These are phyloP conservation scores for Rhinoraja longicauda DNA, from an alignment of 2,797 vertebrate genomes.

Conservation along the genomic window DNA sequence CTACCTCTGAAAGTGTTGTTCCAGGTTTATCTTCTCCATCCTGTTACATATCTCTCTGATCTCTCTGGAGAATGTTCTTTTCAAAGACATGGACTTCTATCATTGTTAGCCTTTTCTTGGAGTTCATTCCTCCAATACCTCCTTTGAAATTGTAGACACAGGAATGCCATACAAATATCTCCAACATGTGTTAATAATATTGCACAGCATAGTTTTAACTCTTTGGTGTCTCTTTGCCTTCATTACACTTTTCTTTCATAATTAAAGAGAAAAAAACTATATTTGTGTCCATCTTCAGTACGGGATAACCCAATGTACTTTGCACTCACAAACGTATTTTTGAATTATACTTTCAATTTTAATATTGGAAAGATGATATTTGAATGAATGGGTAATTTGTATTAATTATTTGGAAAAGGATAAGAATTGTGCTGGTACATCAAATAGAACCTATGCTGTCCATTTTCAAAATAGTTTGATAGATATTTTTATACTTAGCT, in stretches of 20 bases:
- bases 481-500: neutral
- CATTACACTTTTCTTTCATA: neutral
- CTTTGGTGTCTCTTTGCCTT: neutral
- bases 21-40: neutral
- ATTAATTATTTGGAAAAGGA: neutral
- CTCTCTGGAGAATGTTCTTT: neutral
- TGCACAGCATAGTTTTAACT: slow-evolving; percentile 1
- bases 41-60: neutral
- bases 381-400: neutral
- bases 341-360: neutral
- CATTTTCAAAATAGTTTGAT: neutral
- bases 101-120: neutral
- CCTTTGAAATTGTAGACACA: slow-evolving; percentile 13
- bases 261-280: neutral
- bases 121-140: slow-evolving; percentile 17
- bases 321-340: neutral
- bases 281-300: no score
- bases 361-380: neutral
- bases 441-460: neutral
- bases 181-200: slow-evolving; percentile 25
- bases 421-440: neutral
- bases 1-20: neutral
- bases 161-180: slow-evolving; percentile 15
- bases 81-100: neutral
- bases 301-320: neutral